These are phyloP conservation scores for Synodontis membranacea DNA, from an alignment of 2,113 vertebrate genomes.

Conservation along the genomic window DNA sequence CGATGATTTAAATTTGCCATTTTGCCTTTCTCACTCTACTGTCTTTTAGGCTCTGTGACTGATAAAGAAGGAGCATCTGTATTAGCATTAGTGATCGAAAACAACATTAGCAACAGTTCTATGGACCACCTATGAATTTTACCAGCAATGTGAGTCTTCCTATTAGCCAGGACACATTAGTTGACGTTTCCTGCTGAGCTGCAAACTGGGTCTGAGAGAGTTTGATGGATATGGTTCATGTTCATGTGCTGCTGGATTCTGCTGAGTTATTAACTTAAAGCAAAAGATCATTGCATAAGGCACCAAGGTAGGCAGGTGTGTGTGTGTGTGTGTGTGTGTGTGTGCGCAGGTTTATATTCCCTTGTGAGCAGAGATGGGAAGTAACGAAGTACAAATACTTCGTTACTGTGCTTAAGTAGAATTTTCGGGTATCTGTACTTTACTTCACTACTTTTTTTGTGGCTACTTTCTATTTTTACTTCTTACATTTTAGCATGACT, in stretches of 20 bases:
- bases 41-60: not conserved
- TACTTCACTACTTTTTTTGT: too few relatives aligned
- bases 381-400: too few relatives aligned
- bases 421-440: too few relatives aligned
- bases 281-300: constrained; percentile 18
- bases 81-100: constrained; percentile 14
- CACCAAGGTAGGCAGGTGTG: not conserved
- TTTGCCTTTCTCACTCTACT: not conserved
- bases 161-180: constrained; percentile 25
- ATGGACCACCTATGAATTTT: not conserved
- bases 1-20: not conserved
- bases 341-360: too few relatives aligned
- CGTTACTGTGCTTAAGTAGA: too few relatives aligned
- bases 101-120: not conserved
- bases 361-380: too few relatives aligned
- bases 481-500: too few relatives aligned
- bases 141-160: not conserved
- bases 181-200: constrained; percentile 23
- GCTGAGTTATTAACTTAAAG: not conserved
- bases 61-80: not conserved
- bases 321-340: not conserved
- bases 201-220: not conserved
- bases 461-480: too few relatives aligned
- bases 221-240: not conserved
- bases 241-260: not conserved